Conservation (phyloP, 2,888 invertebrate species). For the Caenorhabditis doughertyi region DNA sequence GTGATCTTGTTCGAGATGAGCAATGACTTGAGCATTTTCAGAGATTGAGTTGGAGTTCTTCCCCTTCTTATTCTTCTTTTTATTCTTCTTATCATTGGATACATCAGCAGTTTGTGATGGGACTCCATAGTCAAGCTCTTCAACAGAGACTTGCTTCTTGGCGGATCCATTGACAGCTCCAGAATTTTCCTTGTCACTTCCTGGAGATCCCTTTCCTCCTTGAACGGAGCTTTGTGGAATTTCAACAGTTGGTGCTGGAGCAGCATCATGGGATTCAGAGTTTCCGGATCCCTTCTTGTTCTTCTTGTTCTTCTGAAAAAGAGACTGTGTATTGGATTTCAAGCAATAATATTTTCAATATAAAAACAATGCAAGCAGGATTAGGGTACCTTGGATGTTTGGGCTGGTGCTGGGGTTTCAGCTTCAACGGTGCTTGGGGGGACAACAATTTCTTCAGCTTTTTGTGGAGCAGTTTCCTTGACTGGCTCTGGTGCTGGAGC, state of each 20-base stretch:
- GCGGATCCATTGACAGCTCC: conserved; percentile 39
- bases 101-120: conserved; percentile 25
- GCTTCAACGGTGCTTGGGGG: background rate
- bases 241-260: conserved; percentile 52
- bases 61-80: conserved; percentile 65
- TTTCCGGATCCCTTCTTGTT: conserved; percentile 62
- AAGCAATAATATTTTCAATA: too few species aligned
- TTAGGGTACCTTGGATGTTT: conserved; percentile 9
- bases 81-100: conserved; percentile 54
- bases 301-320: conserved; percentile 61
- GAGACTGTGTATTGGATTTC: background rate
- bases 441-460: too few species aligned
- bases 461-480: too few species aligned
- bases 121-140: conserved; percentile 45
- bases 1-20: conserved; percentile 50
- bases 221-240: conserved; percentile 49
- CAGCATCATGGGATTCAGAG: conserved; percentile 57
- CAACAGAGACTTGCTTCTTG: conserved; percentile 49
- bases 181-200: conserved; percentile 66
- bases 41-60: conserved; percentile 64
- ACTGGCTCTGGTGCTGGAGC: conserved; percentile 44
- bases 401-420: too few species aligned
- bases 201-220: conserved; percentile 55
- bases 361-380: background rate
- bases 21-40: conserved; percentile 49